phyloP scores from a whole-genome alignment of 2,797 vertebrate species.

The Hirundo rustica region DNA sequence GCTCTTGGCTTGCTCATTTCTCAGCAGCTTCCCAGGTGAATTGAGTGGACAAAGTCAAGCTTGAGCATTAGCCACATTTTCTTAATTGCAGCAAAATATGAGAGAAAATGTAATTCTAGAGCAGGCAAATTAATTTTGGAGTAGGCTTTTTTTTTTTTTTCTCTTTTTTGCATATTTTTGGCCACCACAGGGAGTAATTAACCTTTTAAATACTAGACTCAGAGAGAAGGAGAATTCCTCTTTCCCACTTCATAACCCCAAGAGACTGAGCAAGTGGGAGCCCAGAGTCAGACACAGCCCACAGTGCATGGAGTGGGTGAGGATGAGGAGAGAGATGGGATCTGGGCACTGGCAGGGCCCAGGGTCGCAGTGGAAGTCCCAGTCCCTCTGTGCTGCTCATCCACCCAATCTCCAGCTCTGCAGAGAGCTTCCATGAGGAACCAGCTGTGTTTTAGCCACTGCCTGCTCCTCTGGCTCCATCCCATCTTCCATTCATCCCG shows the following conservation, averaged over 20 bases:
- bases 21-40: neutral
- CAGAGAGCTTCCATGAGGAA: neutral
- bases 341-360: neutral
- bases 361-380: fast-evolving
- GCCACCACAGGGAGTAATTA: neutral
- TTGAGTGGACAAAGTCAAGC: neutral
- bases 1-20: neutral
- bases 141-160: neutral
- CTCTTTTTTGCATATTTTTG: neutral
- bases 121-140: neutral
- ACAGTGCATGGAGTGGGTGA: fast-evolving
- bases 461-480: neutral
- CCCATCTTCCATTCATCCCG: neutral
- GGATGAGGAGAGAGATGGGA: neutral
- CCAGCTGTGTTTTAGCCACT: neutral
- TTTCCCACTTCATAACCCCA: neutral
- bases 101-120: neutral
- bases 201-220: neutral
- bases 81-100: neutral
- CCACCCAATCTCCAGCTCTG: neutral
- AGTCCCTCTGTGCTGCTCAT: neutral
- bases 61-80: neutral
- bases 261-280: neutral
- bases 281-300: neutral
- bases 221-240: neutral